Base-by-base conservation (phyloP, 1,140 invertebrate species). In the Adelges cooleyi region DNA sequence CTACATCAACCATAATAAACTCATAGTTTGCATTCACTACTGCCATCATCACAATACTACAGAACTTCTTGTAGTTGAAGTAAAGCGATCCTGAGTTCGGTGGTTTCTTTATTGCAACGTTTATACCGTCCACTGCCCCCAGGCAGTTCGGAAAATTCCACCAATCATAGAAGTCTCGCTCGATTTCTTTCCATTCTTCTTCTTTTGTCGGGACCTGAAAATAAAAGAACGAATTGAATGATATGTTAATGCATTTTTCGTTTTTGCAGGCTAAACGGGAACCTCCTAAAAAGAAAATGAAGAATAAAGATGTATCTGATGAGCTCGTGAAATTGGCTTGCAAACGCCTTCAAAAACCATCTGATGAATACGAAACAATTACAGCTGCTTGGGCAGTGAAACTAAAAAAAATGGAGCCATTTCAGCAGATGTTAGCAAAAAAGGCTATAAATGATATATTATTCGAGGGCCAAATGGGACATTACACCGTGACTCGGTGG, bases 41-140 rank as follows among this genome's bases (percentile, higher is more conserved):
- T 17, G 67, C 67, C 38, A 70, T 59, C 9, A 69, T 27, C 20
- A 69, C 67, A 18, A 70, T 66, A 66, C 65, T 68, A 65, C 72
- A 68, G n/a, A 65, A 69, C 15, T 69, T 69, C 71, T 78, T 78
- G 67, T 78, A 78, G 71, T 77, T 78, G 49, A 68, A 74, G 69
- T 66, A 77, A 2, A 68, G 29, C 4, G 71, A 69, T 23, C 75
- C 74, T 36, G 69, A 67, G 23, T 71, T 70, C 44, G 62, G 23
- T 13, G 73, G 71, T n/a, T 20, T 25, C 46, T 65, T 53, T 40
- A 78, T 74, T 18, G 44, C 23, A n/a, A 77, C 46, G 67, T 77
- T 75, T 68, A 77, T 77, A 1, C 75, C 74, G 70, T 76, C 73
- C 13, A 76, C 67, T 13, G 71, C 71, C 15, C 73, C 75, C 11